phyloP scores from a whole-genome alignment of 2,888 invertebrate genomes.

The Tenthredo scrophulariae region DNA sequence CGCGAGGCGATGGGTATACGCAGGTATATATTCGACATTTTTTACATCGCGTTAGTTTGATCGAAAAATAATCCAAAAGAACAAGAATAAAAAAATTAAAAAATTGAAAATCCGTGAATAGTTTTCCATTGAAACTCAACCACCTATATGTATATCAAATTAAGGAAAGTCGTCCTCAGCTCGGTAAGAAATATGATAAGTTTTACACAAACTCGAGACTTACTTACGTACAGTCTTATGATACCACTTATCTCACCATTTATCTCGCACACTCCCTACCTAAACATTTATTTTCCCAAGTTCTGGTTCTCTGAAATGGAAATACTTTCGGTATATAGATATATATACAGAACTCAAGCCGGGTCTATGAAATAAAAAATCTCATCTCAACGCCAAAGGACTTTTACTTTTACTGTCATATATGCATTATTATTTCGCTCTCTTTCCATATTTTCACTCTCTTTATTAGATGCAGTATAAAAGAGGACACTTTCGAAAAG shows the following conservation, averaged over 20 bases:
- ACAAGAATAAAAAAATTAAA: not conserved
- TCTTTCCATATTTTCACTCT: not conserved
- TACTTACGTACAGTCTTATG: conserved; percentile 21
- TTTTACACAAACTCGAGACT: not conserved
- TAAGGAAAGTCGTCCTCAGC: not conserved
- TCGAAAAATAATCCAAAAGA: not conserved
- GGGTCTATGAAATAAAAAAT: conserved; percentile 24
- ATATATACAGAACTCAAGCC: not conserved
- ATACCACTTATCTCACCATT: conserved; percentile 37
- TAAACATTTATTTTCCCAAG: conserved; percentile 43
- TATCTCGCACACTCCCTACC: conserved; percentile 44
- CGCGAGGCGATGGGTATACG: not conserved
- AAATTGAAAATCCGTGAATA: not conserved
- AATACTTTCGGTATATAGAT: conserved; percentile 12
- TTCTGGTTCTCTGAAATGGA: conserved; percentile 13
- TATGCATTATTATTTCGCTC: not conserved
- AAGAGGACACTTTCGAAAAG: not conserved
- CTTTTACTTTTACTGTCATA: not conserved
- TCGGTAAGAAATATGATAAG: not conserved
- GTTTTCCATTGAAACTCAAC: not conserved
- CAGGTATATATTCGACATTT: not conserved
- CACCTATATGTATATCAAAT: not conserved
- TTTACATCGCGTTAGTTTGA: not conserved
- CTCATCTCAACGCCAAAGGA: conserved; percentile 17
- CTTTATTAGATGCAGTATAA: not conserved